Evolutionary conservation across 2,113 vertebrate genomes (phyloP).

Genomic region (Prolemur simus): DNA sequence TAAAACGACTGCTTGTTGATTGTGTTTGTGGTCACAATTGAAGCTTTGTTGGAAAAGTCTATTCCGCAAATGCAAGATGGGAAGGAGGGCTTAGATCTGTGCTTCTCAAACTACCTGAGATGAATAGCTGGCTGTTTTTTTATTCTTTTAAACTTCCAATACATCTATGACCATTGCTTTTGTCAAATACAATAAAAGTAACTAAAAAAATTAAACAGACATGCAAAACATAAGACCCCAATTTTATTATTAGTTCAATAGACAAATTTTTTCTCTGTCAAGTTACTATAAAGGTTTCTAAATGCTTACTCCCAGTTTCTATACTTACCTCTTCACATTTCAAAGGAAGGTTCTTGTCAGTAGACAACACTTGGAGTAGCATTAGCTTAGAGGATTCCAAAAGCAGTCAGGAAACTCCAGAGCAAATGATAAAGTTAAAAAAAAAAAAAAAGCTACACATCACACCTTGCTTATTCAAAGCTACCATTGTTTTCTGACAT

Average conservation of each 20-base stretch:
- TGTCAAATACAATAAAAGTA: background rate
- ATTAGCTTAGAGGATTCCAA: background rate
- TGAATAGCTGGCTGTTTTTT: background rate
- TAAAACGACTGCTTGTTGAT: background rate
- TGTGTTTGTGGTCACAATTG: background rate
- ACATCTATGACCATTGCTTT: background rate
- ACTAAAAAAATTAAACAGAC: background rate
- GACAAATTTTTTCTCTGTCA: background rate
- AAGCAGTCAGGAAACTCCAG: background rate
- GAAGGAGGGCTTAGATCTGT: rapidly evolving
- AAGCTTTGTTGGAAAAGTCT: background rate
- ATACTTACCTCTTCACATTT: background rate
- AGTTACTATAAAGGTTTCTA: background rate
- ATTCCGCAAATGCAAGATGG: background rate
- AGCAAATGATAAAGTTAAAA: background rate
- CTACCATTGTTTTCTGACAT: background rate
- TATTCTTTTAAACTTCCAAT: background rate
- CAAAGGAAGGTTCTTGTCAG: background rate
- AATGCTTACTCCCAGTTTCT: background rate
- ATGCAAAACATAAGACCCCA: background rate
- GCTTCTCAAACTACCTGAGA: background rate
- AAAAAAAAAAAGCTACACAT: background rate
- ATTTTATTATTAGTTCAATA: background rate
- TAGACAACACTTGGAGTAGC: background rate
- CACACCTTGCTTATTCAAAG: background rate